A percentile compares a stretch with the other conserved stretches of the same genome.
Evolutionary conservation across 2,888 invertebrate genomes (phyloP).

Genomic region (Patella depressa): DNA sequence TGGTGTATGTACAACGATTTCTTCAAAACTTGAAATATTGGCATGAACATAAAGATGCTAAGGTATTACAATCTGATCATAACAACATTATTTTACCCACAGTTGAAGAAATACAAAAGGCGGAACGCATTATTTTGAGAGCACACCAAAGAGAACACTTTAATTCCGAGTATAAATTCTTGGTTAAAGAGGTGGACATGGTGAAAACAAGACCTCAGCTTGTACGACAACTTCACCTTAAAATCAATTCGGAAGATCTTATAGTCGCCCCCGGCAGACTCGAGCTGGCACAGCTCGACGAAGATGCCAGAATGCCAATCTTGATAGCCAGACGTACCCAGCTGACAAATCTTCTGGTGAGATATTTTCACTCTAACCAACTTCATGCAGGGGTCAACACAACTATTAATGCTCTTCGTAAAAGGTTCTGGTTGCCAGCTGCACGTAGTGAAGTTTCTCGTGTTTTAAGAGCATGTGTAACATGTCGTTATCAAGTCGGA

Average conservation of each 20-base stretch:
- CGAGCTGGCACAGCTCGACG: not conserved
- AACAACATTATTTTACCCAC: no score
- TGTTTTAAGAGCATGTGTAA: not conserved
- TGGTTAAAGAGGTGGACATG: not conserved
- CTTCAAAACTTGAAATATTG: no score
- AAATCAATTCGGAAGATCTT: not conserved
- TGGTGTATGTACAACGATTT: no score
- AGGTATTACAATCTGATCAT: no score
- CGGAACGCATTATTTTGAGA: no score
- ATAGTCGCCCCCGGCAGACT: not conserved
- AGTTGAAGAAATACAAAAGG: no score
- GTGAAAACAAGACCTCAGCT: not conserved
- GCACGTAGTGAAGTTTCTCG: not conserved
- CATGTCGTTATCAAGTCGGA: not conserved
- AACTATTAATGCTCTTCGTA: not conserved
- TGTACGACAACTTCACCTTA: not conserved
- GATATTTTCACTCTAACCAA: no score
- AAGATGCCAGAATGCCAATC: not conserved
- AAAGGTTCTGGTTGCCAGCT: not conserved
- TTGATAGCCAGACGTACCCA: no score
- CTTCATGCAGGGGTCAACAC: no score
- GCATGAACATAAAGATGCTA: no score
- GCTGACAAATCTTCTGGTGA: no score
- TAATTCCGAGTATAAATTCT: no score
- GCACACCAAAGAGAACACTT: not conserved